Percentiles rank a stretch among this genome's conserved stretches.
Conservation (phyloP, 2,888 invertebrate genomes). For the Volucella zonaria region DNA sequence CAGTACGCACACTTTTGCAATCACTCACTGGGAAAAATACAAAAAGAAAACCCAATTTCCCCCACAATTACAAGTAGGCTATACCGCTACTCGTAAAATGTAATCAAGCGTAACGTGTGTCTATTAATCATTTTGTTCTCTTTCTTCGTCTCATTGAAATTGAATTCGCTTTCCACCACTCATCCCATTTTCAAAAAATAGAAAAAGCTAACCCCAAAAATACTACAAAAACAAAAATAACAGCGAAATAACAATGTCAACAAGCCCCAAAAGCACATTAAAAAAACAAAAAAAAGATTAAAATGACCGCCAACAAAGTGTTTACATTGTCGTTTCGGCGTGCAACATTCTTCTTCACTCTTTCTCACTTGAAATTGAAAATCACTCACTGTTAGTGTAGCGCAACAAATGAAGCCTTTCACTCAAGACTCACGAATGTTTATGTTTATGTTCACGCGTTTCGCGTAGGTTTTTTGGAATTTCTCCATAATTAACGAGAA, state of each 20-base stretch:
- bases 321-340: slow-evolving; percentile 48
- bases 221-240: not conserved
- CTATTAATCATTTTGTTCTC: slow-evolving; percentile 59
- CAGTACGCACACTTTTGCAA: not conserved
- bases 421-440: slow-evolving; percentile 47
- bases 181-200: slow-evolving; percentile 7
- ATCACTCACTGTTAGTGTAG: slow-evolving; percentile 29
- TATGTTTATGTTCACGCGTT: slow-evolving; percentile 24
- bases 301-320: slow-evolving; percentile 42
- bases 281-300: not conserved
- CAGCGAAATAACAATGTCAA: slow-evolving; percentile 39
- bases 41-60: not conserved
- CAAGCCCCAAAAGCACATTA: slow-evolving; percentile 42
- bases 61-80: slow-evolving; percentile 11
- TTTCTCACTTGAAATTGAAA: not conserved
- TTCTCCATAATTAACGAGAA: slow-evolving; percentile 15
- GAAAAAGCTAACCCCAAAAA: slow-evolving; percentile 19
- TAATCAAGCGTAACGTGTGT: slow-evolving; percentile 51
- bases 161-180: slow-evolving; percentile 22
- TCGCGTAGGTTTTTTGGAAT: slow-evolving; percentile 31
- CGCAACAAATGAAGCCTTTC: slow-evolving; percentile 52
- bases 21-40: not conserved
- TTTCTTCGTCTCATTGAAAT: slow-evolving; percentile 49
- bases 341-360: slow-evolving; percentile 52
- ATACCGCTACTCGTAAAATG: slow-evolving; percentile 41